Percentiles rank a stretch among this genome's conserved stretches.
phyloP scores from a whole-genome alignment of 2,797 vertebrate genomes.

The Tadarida brasiliensis region DNA sequence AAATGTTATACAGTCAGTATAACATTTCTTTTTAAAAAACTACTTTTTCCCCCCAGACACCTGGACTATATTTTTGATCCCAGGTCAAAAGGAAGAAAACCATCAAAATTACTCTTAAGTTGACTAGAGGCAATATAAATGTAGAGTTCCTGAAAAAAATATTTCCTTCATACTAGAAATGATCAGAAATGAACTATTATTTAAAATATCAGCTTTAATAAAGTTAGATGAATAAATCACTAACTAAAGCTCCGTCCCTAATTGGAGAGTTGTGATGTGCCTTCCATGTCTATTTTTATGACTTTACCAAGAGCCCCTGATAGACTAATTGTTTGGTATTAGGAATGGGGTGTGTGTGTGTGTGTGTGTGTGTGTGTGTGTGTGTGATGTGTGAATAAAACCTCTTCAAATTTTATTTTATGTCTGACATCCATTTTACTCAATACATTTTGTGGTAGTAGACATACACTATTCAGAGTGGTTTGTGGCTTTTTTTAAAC shows the following conservation, averaged over 20 bases:
- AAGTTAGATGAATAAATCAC: background rate
- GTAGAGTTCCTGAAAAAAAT: conserved; percentile 17
- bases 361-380: background rate
- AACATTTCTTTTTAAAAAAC: background rate
- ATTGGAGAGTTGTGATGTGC: background rate
- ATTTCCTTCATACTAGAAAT: conserved; percentile 18
- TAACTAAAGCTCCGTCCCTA: background rate
- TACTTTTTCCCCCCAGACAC: background rate
- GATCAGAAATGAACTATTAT: background rate
- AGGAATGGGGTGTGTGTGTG: background rate
- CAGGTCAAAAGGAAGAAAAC: background rate
- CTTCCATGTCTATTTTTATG: background rate
- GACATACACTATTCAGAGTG: background rate
- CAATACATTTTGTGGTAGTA: conserved; percentile 14
- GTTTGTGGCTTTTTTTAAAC: conserved; percentile 27
- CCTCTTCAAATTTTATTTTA: background rate
- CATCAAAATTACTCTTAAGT: conserved; percentile 8
- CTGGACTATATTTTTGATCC: conserved; percentile 11
- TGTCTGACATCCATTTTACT: conserved; percentile 41
- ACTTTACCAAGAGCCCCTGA: conserved; percentile 28
- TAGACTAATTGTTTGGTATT: background rate
- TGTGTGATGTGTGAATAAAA: conserved; percentile 8
- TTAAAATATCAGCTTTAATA: background rate
- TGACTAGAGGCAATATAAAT: conserved; percentile 10
- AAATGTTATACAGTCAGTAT: background rate